phyloP scores from a whole-genome alignment of 2,888 invertebrate genomes.

The Scelioninae gen. 2 region DNA sequence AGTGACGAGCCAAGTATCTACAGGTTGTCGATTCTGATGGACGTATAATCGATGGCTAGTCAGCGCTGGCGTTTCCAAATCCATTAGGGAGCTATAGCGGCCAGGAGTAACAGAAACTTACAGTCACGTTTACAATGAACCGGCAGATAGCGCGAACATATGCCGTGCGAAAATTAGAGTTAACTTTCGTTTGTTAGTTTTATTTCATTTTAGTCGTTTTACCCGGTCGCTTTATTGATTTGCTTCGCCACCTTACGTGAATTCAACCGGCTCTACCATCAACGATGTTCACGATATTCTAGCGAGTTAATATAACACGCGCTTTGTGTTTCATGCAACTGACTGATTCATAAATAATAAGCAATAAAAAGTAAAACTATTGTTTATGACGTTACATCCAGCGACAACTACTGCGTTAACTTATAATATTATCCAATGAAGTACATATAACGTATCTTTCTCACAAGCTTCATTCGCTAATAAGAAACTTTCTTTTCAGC shows the following conservation, averaged over 20 bases:
- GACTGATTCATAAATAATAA: constrained; percentile 39
- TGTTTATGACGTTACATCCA: constrained; percentile 11
- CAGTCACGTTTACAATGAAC: constrained; percentile 55
- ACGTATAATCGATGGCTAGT: constrained; percentile 56
- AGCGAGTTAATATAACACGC: constrained; percentile 1
- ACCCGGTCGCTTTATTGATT: constrained; percentile 37
- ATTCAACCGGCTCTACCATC: constrained; percentile 12
- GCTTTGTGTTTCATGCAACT: not conserved
- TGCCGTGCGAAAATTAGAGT: constrained; percentile 40
- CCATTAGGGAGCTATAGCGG: constrained; percentile 57
- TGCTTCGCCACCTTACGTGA: constrained; percentile 4
- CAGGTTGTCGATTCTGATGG: constrained; percentile 68
- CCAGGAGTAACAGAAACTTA: constrained; percentile 49
- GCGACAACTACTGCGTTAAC: constrained; percentile 3
- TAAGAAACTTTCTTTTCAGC: constrained; percentile 20
- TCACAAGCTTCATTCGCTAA: constrained; percentile 22
- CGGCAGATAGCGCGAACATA: constrained; percentile 36
- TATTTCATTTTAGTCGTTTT: constrained; percentile 20
- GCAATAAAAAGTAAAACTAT: constrained; percentile 5
- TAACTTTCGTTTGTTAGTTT: constrained; percentile 48
- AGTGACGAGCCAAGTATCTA: constrained; percentile 63
- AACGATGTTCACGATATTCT: constrained; percentile 17
- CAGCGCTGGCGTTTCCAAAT: constrained; percentile 56
- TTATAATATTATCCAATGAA: too few species aligned
- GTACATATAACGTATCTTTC: constrained; percentile 15